phyloP scores from a whole-genome alignment of 1,140 invertebrate species.

The Apis dorsata region DNA sequence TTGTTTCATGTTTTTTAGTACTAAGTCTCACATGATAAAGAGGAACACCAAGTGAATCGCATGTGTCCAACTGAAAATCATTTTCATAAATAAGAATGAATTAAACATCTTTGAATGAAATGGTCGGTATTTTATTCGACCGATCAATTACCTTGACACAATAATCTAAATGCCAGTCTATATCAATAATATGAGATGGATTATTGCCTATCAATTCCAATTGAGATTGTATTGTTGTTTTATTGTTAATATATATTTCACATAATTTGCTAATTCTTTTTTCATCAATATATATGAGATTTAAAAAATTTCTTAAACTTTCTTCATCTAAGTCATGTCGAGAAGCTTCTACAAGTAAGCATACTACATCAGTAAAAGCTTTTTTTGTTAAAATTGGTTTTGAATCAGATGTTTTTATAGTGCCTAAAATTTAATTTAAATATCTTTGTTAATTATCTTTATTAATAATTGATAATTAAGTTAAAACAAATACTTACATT shows the following conservation, averaged over 20 bases:
- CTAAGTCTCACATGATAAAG: slow-evolving; percentile 77
- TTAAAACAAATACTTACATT: slow-evolving; percentile 45
- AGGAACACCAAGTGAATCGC: slow-evolving; percentile 72
- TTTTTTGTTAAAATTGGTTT: slow-evolving; percentile 77
- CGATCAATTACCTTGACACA: slow-evolving; percentile 77
- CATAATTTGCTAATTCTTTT: slow-evolving; percentile 72
- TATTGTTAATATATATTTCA: slow-evolving; percentile 73
- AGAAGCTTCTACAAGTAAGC: slow-evolving; percentile 76
- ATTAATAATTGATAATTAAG: neutral
- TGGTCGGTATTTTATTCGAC: slow-evolving; percentile 29
- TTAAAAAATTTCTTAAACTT: slow-evolving; percentile 70
- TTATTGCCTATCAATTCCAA: slow-evolving; percentile 79
- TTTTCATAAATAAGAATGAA: slow-evolving; percentile 12
- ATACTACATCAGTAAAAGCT: slow-evolving; percentile 74
- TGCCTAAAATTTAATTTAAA: slow-evolving; percentile 38
- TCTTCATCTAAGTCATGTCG: slow-evolving; percentile 74
- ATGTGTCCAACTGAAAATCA: slow-evolving; percentile 77
- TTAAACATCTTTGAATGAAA: slow-evolving; percentile 23
- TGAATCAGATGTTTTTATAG: slow-evolving; percentile 66
- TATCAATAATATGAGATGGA: slow-evolving; percentile 83
- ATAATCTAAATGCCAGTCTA: slow-evolving; percentile 84
- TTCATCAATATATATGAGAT: slow-evolving; percentile 64
- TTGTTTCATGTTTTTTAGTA: slow-evolving; percentile 76
- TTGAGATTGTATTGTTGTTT: slow-evolving; percentile 71
- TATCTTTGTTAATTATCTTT: slow-evolving; percentile 29